A percentile compares a stretch with the other conserved stretches of the same genome.
These are phyloP conservation scores for Aleiodes leptofemur DNA, from an alignment of 2,888 invertebrate genomes.

Conservation along the genomic window DNA sequence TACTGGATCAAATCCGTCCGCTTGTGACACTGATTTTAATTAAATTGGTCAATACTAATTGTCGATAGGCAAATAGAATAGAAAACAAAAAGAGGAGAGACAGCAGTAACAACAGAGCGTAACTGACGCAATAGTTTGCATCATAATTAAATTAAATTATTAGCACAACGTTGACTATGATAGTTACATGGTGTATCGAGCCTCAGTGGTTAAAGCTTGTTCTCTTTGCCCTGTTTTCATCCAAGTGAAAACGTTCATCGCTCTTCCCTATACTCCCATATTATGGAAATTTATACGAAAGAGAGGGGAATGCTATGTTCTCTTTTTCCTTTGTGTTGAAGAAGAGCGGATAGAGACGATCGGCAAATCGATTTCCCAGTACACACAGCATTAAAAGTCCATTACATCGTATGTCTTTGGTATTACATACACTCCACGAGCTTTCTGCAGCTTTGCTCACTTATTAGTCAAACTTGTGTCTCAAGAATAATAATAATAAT, in stretches of 20 bases:
- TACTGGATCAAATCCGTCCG: slow-evolving; percentile 57
- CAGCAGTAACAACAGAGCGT: no score
- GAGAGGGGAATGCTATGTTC: slow-evolving; percentile 8
- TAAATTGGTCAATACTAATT: not conserved
- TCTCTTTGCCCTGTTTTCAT: slow-evolving; percentile 44
- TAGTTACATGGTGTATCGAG: slow-evolving; percentile 8
- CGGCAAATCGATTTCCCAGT: slow-evolving; percentile 39
- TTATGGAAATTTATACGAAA: slow-evolving; percentile 54
- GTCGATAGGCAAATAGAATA: not conserved
- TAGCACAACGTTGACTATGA: not conserved
- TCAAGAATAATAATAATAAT: not conserved
- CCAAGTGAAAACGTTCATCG: slow-evolving; percentile 44
- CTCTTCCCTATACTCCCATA: slow-evolving; percentile 23
- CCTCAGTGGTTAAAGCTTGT: not conserved
- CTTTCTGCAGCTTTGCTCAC: not conserved
- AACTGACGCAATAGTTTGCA: not conserved
- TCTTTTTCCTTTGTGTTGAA: slow-evolving; percentile 30
- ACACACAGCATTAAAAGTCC: slow-evolving; percentile 41
- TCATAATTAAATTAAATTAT: slow-evolving; percentile 4
- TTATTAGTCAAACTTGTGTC: slow-evolving; percentile 23
- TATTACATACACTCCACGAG: not conserved
- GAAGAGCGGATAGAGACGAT: slow-evolving; percentile 18
- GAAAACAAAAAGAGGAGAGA: not conserved
- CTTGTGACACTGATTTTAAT: slow-evolving; percentile 10
- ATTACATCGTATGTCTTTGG: slow-evolving; percentile 33